Conservation (phyloP, 2,113 vertebrate genomes). For the Crotalus helleri region DNA sequence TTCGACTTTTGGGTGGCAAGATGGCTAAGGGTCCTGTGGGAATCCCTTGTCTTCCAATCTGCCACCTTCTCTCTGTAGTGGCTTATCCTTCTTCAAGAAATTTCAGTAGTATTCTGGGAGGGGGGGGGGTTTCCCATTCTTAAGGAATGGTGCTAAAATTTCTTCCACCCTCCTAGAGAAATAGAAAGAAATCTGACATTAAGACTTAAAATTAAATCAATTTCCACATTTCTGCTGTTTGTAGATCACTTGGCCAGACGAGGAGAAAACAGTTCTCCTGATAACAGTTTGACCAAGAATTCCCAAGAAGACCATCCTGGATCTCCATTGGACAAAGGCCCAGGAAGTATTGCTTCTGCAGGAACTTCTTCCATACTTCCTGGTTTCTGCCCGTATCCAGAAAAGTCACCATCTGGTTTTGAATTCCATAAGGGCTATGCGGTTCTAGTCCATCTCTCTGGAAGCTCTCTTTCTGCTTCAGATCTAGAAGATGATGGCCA, state of each 20-base stretch:
- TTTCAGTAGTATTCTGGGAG: too few relatives aligned
- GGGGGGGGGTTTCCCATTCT: too few relatives aligned
- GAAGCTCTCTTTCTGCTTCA: slow-evolving; percentile 49
- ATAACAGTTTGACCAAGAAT: background rate
- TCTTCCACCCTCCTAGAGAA: background rate
- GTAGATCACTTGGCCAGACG: slow-evolving; percentile 6
- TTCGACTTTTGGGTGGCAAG: too few relatives aligned
- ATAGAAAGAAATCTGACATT: background rate
- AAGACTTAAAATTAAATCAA: background rate
- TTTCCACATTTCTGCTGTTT: background rate
- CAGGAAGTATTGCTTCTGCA: background rate
- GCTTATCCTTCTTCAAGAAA: too few relatives aligned
- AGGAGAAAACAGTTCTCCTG: background rate
- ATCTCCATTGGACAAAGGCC: background rate
- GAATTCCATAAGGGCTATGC: slow-evolving; percentile 67
- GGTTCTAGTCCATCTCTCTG: slow-evolving; percentile 32
- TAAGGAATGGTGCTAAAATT: background rate
- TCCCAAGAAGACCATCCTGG: background rate
- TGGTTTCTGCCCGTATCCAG: background rate
- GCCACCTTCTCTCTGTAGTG: too few relatives aligned
- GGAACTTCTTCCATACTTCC: background rate
- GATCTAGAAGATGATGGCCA: slow-evolving; percentile 37
- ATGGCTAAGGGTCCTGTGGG: too few relatives aligned
- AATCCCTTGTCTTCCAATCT: too few relatives aligned
- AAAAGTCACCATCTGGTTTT: slow-evolving; percentile 30